Conservation (phyloP, 37 sponge, comb jelly and placozoan species). For the Haliclona indistincta region DNA sequence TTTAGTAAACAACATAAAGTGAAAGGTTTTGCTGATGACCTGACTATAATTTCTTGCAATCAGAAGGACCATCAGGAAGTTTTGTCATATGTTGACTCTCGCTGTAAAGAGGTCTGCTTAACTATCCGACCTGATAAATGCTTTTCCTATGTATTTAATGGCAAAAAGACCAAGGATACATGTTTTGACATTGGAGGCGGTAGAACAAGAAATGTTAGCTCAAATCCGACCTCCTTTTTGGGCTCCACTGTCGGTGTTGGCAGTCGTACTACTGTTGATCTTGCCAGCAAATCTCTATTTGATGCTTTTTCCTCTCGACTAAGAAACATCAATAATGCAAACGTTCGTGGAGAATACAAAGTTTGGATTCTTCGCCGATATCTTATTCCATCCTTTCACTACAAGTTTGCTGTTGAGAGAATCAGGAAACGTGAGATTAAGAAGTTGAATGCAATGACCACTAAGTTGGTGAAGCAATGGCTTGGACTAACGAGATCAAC, state of each 20-base stretch:
- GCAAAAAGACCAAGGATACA: neutral
- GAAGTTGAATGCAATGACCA: neutral
- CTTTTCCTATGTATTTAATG: neutral
- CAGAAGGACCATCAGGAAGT: too few species aligned
- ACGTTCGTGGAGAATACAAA: constrained; percentile 6
- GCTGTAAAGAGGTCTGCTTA: constrained; percentile 8
- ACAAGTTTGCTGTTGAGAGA: neutral
- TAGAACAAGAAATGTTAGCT: neutral
- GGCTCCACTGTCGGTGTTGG: neutral
- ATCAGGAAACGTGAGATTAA: neutral
- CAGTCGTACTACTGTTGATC: neutral
- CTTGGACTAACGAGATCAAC: constrained; percentile 12
- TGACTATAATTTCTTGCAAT: too few species aligned
- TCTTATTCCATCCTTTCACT: neutral
- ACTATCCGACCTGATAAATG: constrained; percentile 22
- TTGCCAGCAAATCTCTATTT: neutral
- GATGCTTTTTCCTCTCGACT: too few species aligned
- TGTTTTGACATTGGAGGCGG: constrained; percentile 1
- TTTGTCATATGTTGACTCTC: too few species aligned
- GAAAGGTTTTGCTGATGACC: constrained; percentile 45
- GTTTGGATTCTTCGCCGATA: neutral
- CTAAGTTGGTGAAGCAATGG: constrained; percentile 21
- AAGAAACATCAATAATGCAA: too few species aligned
- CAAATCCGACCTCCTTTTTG: constrained; percentile 6
- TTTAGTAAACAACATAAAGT: constrained; percentile 19